Conservation (phyloP, 2,113 vertebrate genomes). For the Bufo gargarizans region DNA sequence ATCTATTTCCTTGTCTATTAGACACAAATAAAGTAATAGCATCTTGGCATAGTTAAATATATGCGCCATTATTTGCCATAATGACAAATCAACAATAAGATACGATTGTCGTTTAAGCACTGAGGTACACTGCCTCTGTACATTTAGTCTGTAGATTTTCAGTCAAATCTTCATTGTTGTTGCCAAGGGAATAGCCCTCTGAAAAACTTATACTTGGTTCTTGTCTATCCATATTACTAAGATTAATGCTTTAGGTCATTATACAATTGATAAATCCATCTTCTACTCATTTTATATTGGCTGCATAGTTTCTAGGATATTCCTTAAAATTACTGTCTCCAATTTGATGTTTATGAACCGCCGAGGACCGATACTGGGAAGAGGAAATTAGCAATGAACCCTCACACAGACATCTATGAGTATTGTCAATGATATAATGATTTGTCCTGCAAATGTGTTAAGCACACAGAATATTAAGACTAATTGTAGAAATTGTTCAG, state of each 20-base stretch:
- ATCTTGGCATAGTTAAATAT: background rate
- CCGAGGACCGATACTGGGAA: background rate
- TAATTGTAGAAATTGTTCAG: no score
- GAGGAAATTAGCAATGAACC: no score
- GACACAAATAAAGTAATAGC: background rate
- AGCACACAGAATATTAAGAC: no score
- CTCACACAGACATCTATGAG: no score
- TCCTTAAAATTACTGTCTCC: background rate
- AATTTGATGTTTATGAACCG: background rate
- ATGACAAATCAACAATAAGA: background rate
- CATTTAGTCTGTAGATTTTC: background rate
- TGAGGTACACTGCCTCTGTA: background rate
- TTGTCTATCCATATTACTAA: background rate
- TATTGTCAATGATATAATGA: no score
- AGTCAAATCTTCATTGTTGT: background rate
- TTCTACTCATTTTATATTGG: background rate
- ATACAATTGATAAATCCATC: background rate
- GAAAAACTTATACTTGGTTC: background rate
- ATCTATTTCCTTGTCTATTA: no score
- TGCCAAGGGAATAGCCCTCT: background rate
- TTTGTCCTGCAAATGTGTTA: no score
- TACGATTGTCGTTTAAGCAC: background rate
- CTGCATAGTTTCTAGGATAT: background rate
- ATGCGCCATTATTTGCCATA: background rate
- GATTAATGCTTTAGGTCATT: background rate